These are phyloP conservation scores for Philonicus albiceps DNA, from an alignment of 2,888 invertebrate species.

Conservation along the genomic window DNA sequence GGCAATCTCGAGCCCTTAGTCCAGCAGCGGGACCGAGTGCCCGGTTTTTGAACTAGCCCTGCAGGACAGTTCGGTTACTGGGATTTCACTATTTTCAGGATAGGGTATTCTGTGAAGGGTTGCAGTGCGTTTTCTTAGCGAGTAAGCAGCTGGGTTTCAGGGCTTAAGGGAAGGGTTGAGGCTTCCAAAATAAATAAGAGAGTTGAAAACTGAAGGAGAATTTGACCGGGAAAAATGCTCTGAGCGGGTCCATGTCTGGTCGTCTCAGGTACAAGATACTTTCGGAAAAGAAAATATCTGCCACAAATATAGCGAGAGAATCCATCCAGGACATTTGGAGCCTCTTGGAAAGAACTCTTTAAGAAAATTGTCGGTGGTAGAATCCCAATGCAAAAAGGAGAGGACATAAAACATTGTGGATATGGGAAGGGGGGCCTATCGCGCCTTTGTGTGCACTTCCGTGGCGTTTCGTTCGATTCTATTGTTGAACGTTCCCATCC, in stretches of 20 bases:
- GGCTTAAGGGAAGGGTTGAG: neutral
- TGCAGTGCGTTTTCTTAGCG: neutral
- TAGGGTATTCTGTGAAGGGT: neutral
- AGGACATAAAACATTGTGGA: neutral
- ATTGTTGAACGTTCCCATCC: neutral
- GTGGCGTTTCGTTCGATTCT: neutral
- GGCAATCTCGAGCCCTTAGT: neutral
- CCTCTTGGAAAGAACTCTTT: constrained; percentile 3
- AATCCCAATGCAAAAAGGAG: neutral
- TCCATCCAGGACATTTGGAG: neutral
- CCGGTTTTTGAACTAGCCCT: neutral
- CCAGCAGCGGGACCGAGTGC: neutral
- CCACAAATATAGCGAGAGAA: neutral
- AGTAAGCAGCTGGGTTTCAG: neutral
- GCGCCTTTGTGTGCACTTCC: neutral
- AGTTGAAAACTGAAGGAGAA: neutral
- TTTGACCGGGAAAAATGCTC: neutral
- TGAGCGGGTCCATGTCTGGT: neutral
- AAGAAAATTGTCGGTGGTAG: neutral
- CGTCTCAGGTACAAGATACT: neutral
- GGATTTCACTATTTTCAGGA: neutral
- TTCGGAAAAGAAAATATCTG: too few species aligned
- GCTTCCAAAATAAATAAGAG: neutral
- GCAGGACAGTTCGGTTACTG: neutral
- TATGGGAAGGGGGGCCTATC: neutral